phyloP scores from a whole-genome alignment of 2,888 invertebrate species.

The Orchesellides sinensis region DNA sequence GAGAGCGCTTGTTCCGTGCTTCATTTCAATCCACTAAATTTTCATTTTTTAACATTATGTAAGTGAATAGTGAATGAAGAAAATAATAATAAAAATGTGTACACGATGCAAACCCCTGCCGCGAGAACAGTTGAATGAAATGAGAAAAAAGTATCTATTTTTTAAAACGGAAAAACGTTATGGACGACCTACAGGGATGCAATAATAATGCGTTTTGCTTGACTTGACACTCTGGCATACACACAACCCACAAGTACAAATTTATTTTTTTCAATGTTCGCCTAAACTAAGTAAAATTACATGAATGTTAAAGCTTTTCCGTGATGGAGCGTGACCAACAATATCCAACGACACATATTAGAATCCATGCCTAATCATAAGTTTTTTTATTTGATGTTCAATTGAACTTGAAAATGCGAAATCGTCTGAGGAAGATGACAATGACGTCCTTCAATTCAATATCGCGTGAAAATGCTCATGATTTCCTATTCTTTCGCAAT shows the following conservation, averaged over 20 bases:
- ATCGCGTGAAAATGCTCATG: background rate
- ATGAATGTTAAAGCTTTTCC: background rate
- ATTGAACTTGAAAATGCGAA: background rate
- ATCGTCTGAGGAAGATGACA: background rate
- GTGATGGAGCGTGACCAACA: conserved; percentile 46
- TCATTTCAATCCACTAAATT: conserved; percentile 43
- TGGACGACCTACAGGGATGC: conserved; percentile 63
- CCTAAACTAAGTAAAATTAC: background rate
- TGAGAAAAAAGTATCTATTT: conserved; percentile 4
- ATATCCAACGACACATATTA: background rate
- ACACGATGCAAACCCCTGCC: conserved; percentile 16
- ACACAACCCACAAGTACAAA: background rate
- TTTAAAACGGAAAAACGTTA: conserved; percentile 9
- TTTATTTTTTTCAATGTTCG: background rate
- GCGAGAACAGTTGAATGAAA: conserved; percentile 53
- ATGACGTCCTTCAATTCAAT: background rate
- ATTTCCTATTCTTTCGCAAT: background rate
- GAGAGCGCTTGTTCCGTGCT: background rate
- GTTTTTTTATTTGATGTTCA: background rate
- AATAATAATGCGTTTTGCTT: conserved; percentile 55
- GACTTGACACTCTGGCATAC: conserved; percentile 38
- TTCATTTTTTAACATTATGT: conserved; percentile 4
- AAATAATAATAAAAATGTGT: background rate
- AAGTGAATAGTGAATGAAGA: background rate
- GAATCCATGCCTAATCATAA: background rate